A percentile compares a stretch with the other conserved stretches of the same genome.
These are phyloP conservation scores for Cepaea nemoralis DNA, from an alignment of 1,140 invertebrate genomes.

Conservation along the genomic window DNA sequence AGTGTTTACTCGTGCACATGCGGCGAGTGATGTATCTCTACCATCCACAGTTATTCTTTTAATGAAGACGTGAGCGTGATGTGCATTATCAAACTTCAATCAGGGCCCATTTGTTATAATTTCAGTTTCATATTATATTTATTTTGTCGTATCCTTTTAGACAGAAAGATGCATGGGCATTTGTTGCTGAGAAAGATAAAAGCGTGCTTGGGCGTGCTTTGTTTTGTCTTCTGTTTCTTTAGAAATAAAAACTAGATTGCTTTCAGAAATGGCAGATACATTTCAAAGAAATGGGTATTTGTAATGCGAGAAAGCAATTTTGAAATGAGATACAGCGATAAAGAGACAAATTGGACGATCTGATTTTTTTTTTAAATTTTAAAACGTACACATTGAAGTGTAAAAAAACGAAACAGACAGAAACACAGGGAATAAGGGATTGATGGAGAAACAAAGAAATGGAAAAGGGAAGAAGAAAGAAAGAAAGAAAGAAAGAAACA, in stretches of 20 bases:
- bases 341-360: background rate
- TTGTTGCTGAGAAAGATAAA: background rate
- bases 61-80: background rate
- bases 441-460: background rate
- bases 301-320: background rate
- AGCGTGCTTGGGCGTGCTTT: too few relatives aligned
- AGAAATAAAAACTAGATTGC: background rate
- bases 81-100: background rate
- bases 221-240: background rate
- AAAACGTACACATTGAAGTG: background rate
- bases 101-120: conserved; percentile 9
- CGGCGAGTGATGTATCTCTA: conserved; percentile 14
- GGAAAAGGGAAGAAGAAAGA: background rate
- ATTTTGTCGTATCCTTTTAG: conserved; percentile 1
- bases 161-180: background rate
- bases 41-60: conserved; percentile 7
- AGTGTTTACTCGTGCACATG: background rate
- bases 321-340: background rate
- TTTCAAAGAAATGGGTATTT: background rate
- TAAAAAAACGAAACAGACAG: background rate
- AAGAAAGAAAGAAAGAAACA: background rate
- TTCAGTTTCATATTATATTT: conserved; percentile 11
- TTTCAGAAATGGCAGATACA: background rate
- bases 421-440: background rate
- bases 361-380: too few relatives aligned